A percentile compares a stretch with the other conserved stretches of the same genome.
These are phyloP conservation scores for Ptychoptera albimana DNA, from an alignment of 2,888 invertebrate genomes.

Conservation along the genomic window DNA sequence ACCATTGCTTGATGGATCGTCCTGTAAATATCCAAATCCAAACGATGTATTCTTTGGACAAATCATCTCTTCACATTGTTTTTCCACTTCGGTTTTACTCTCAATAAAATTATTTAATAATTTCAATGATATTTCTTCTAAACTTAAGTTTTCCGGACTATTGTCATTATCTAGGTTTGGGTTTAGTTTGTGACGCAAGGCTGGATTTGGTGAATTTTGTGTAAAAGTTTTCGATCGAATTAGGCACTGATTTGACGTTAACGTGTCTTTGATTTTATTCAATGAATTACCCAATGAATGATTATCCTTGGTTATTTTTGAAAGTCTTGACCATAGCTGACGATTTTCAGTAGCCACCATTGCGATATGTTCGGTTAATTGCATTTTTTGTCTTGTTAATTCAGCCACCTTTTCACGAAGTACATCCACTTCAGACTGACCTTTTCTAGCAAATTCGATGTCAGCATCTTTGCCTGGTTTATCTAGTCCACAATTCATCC, in stretches of 20 bases:
- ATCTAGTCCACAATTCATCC: constrained; percentile 25
- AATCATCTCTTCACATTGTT: constrained; percentile 32
- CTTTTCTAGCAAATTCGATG: constrained; percentile 20
- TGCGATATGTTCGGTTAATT: constrained; percentile 56
- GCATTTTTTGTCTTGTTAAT: constrained; percentile 56
- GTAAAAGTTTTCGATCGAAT: constrained; percentile 49
- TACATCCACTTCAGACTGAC: constrained; percentile 31
- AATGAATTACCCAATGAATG: constrained; percentile 29
- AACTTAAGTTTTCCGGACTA: constrained; percentile 41
- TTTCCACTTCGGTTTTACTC: constrained; percentile 48
- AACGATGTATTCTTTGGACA: constrained; percentile 8
- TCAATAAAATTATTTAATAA: constrained; percentile 50
- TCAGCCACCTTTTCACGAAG: constrained; percentile 50
- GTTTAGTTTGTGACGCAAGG: constrained; percentile 33
- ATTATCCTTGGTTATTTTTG: constrained; percentile 42
- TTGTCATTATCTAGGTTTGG: constrained; percentile 32
- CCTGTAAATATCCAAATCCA: constrained; percentile 23
- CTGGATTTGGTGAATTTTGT: constrained; percentile 43
- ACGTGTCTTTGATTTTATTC: constrained; percentile 14
- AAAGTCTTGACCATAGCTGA: constrained; percentile 60
- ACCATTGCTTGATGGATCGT: constrained; percentile 12
- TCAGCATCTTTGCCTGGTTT: constrained; percentile 25
- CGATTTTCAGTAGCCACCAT: constrained; percentile 74
- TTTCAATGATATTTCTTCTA: constrained; percentile 63
- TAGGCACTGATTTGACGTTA: constrained; percentile 17